Evolutionary conservation across 2,888 invertebrate species (phyloP).

Genomic region (Homarus gammarus): DNA sequence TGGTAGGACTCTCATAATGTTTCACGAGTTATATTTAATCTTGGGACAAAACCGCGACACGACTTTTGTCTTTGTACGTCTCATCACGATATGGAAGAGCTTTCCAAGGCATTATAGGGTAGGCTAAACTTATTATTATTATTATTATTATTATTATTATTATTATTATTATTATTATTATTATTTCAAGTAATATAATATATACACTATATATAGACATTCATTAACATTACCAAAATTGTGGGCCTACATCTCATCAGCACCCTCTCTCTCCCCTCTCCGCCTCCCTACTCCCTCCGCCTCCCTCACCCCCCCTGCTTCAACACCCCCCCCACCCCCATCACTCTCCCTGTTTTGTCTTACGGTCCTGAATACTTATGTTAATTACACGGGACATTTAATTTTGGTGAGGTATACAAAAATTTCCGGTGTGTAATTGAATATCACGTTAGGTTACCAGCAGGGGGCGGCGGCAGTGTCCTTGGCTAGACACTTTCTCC

Average conservation of each 20-base stretch:
- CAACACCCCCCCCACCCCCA: neutral
- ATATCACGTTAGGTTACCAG: conserved; percentile 14
- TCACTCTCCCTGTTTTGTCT: neutral
- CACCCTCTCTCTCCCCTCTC: neutral
- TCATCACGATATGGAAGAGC: too few species aligned
- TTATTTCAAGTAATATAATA: neutral
- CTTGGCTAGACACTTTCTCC: neutral
- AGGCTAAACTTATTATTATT: too few species aligned
- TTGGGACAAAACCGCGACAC: too few species aligned
- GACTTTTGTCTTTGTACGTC: too few species aligned
- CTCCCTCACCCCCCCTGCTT: neutral
- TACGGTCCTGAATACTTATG: neutral
- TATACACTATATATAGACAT: conserved; percentile 5
- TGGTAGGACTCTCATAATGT: too few species aligned
- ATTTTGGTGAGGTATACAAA: conserved; percentile 30
- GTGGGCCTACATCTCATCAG: neutral
- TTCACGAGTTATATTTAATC: too few species aligned
- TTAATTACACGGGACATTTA: conserved; percentile 37
- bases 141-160: neutral
- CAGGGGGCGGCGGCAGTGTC: neutral
- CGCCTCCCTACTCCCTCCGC: conserved; percentile 9
- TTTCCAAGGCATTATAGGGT: too few species aligned
- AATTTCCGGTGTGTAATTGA: conserved; percentile 32
- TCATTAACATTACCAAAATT: neutral
- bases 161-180: neutral